Base-by-base conservation (phyloP, 1,140 invertebrate species). In the Bradysia coprophila region DNA sequence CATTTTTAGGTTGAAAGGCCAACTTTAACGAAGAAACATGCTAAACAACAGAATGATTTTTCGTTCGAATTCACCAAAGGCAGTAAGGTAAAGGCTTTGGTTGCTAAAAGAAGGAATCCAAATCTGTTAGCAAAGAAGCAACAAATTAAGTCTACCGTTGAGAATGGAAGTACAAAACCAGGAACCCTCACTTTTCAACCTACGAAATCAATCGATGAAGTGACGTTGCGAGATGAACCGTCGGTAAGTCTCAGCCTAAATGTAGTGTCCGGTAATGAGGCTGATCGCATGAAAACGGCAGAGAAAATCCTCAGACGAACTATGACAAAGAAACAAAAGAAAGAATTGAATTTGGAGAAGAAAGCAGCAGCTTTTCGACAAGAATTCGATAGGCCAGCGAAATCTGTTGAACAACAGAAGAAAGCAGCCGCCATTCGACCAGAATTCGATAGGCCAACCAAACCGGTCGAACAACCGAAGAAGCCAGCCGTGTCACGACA, bases 51-150 rank as follows among this genome's bases (percentile, higher is more conserved):
- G 13, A 28, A 18, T 38, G 44, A 39, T 23, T 45, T 45, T 43
- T 42, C 40, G n/a, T 45, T 45, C 21, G 28, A 42, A 13, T 45
- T 45, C 32, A 33, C 21, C 15, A 21, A 39, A 23, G 16, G 22
- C 8, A 15, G 10, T 2, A 32, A 42, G 24, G 38, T 39, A 8
- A 45, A 45, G 18, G 44, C 44, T 15, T 20, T 45, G 21, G 24
- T 45, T n/a, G 44, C 44, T 24, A 19, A 38, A 1, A 44, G 34
- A 44, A 13, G 43, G 6, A 21, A 18, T 1, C 9, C 19, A 9
- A 33, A 22, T 2, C 15, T 16, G 23, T 31, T 16, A 18, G 24
- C 24, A 16, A 23, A 21, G 24, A 10, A 39, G 28, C 24, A 21
- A 21, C 24, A 13, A 19, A 21, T 15, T n/a, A 44, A 43, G 15